Base-by-base conservation (phyloP, 1,140 invertebrate genomes). In the Geopemphigus sp. region DNA sequence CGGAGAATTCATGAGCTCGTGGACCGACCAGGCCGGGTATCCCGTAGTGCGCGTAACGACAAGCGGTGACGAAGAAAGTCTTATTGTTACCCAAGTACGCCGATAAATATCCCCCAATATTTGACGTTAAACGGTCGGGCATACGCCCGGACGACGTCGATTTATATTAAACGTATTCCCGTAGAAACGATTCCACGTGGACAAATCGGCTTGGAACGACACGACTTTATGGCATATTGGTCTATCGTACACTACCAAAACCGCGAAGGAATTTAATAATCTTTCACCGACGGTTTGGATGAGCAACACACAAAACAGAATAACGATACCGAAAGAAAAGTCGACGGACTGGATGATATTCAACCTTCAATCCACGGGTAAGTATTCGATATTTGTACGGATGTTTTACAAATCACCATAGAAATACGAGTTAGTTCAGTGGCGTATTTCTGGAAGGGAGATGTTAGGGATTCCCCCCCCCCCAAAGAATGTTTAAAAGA, bases 311-410 rank as follows among this genome's bases (percentile, higher is more conserved):
- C 82, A 84, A 39, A 83, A 84, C 78, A 83, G 84, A 63, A 82
- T 59, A 0, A 73, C 84, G 3, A 15, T 64, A 66, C 22, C 91
- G 87, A 15, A 85, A 86, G 84, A 6, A 12, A 83, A 4, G 82
- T 4, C 32, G 17, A 86, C 0, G 56, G 88, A 93, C 22, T 95
- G 93, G 93, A 85, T 93, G 5, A 89, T 95, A 57, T 90, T 92
- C 24, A 95, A 95, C 85, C 85, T 94, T 63, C 90, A 92, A 83
- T 89, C 93, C 83, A 94, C 92, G 80, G 90, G 90, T 90, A 70
- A 0, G 24, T 29, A 29, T n/a, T 59, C 47, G 32, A 39, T 32
- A 32, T 32, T n/a, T n/a, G n/a, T n/a, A n/a, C n/a, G n/a, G n/a
- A n/a, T n/a, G n/a, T n/a, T n/a, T n/a, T n/a, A n/a, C n/a, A n/a